Evolutionary conservation across 2,888 invertebrate species (phyloP).

Genomic region (Sericinus montela): DNA sequence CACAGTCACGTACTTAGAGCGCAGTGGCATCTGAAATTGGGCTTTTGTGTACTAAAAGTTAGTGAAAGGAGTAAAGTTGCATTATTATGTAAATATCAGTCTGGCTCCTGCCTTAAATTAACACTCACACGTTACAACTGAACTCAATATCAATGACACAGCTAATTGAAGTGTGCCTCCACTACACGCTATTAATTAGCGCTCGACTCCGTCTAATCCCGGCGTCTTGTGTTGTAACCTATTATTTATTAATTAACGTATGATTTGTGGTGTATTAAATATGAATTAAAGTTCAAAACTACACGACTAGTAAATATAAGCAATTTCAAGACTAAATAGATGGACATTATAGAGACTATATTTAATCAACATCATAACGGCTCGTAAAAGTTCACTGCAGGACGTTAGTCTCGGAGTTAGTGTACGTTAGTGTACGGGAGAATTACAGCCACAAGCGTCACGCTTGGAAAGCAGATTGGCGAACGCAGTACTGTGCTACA

Average conservation of each 20-base stretch:
- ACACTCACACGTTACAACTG: conserved; percentile 18
- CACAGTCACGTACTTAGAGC: background rate
- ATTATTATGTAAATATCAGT: conserved; percentile 57
- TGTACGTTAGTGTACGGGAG: too few relatives aligned
- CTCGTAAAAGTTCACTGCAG: too few relatives aligned
- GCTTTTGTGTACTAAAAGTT: conserved; percentile 35
- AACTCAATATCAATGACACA: conserved; percentile 22
- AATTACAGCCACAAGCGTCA: too few relatives aligned
- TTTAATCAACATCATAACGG: too few relatives aligned
- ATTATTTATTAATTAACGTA: conserved; percentile 6
- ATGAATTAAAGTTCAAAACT: too few relatives aligned
- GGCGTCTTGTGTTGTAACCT: conserved; percentile 22
- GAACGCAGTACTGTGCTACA: too few relatives aligned
- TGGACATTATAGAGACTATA: too few relatives aligned
- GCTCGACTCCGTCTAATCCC: conserved; percentile 25
- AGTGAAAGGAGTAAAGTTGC: conserved; percentile 34
- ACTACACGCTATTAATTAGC: conserved; percentile 36
- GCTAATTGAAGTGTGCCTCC: conserved; percentile 34
- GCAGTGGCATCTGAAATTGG: conserved; percentile 37
- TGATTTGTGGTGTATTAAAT: background rate
- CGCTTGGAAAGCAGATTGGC: too few relatives aligned
- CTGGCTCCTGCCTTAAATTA: conserved; percentile 33
- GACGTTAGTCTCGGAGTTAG: too few relatives aligned
- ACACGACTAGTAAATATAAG: too few relatives aligned
- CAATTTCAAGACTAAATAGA: too few relatives aligned